Percentiles rank a stretch among this genome's conserved stretches.
Evolutionary conservation across 2,797 vertebrate species (phyloP).

Genomic region (Dipus sagitta): DNA sequence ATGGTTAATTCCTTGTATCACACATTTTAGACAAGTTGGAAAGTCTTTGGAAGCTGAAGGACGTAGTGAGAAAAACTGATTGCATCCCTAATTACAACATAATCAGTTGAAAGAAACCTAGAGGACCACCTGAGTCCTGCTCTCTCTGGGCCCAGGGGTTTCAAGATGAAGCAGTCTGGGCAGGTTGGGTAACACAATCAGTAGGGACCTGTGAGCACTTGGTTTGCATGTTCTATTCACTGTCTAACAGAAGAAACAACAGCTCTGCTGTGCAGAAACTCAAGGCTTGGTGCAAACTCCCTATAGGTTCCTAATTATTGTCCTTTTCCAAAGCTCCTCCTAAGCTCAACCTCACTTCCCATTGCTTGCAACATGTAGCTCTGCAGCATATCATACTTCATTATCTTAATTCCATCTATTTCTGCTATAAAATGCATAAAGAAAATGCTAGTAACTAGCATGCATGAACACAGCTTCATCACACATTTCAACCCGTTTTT

Average conservation of each 20-base stretch:
- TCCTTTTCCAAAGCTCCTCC: background rate
- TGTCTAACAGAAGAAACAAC: background rate
- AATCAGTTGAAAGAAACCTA: background rate
- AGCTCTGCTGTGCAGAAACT: background rate
- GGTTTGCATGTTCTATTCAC: background rate
- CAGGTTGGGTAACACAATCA: background rate
- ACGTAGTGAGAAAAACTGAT: background rate
- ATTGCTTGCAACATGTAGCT: background rate
- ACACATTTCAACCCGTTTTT: background rate
- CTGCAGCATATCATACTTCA: background rate
- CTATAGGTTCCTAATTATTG: background rate
- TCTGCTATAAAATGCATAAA: background rate
- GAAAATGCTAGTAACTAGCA: background rate
- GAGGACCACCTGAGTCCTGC: background rate
- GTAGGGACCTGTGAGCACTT: background rate
- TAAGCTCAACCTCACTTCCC: background rate
- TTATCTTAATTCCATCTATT: background rate
- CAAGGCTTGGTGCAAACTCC: background rate
- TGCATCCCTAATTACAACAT: background rate
- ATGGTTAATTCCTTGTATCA: conserved; percentile 51
- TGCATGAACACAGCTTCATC: background rate
- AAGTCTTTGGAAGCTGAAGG: background rate
- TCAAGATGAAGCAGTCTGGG: conserved; percentile 23
- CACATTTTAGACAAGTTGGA: background rate
- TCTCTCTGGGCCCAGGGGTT: background rate